A percentile compares a stretch with the other conserved stretches of the same genome.
These are phyloP conservation scores for Schizotus pectinicornis DNA, from an alignment of 2,888 invertebrate species.

Conservation along the genomic window DNA sequence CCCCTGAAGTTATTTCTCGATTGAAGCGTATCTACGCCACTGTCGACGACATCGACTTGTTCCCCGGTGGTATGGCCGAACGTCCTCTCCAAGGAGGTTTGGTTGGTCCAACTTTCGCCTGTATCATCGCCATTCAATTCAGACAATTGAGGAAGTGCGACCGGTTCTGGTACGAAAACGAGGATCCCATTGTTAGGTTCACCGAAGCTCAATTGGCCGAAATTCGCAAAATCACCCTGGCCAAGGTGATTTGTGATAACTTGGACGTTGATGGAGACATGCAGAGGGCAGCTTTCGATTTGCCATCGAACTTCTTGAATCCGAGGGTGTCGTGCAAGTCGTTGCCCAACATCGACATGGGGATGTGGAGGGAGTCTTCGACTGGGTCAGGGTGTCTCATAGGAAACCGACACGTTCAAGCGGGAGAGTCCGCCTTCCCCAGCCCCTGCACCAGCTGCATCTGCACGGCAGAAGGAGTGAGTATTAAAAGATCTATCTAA, in stretches of 20 bases:
- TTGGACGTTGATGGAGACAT: conserved; percentile 84
- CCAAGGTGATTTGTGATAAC: conserved; percentile 89
- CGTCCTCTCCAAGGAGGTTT: conserved; percentile 86
- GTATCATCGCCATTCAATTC: conserved; percentile 95
- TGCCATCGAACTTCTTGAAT: conserved; percentile 90
- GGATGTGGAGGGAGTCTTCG: conserved; percentile 79
- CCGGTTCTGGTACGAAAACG: conserved; percentile 95
- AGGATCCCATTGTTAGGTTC: conserved; percentile 77
- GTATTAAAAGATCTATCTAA: conserved; percentile 50
- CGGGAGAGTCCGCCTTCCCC: conserved; percentile 85
- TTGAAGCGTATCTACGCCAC: conserved; percentile 83
- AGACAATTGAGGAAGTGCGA: conserved; percentile 90
- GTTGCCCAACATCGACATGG: conserved; percentile 79
- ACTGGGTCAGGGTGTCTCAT: conserved; percentile 76
- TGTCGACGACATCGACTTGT: conserved; percentile 95
- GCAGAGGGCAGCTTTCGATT: conserved; percentile 88
- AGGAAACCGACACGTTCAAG: conserved; percentile 76
- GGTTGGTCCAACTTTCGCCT: conserved; percentile 93
- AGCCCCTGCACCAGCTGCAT: conserved; percentile 92
- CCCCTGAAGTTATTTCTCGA: conserved; percentile 79
- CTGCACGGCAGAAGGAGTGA: conserved; percentile 84
- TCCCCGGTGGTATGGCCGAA: conserved; percentile 94
- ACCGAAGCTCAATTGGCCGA: conserved; percentile 87
- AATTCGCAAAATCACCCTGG: conserved; percentile 82
- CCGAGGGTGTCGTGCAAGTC: conserved; percentile 85